phyloP scores from a whole-genome alignment of 2,888 invertebrate species.

The Schizaphis graminum region DNA sequence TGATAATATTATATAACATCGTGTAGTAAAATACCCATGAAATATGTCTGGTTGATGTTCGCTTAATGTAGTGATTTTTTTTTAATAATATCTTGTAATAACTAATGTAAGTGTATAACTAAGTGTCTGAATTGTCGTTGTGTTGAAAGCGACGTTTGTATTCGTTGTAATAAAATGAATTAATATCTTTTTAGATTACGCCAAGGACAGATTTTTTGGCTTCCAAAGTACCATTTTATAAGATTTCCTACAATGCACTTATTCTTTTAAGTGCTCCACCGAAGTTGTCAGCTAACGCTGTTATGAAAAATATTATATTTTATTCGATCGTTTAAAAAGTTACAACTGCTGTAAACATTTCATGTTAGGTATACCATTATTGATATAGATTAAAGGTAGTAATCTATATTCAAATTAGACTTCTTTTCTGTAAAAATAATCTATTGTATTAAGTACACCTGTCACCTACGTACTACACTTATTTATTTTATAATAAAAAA shows the following conservation, averaged over 20 bases:
- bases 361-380: neutral
- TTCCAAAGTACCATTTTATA: neutral
- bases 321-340: neutral
- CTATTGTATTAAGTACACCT: neutral
- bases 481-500: neutral
- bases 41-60: neutral
- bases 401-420: neutral
- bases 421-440: neutral
- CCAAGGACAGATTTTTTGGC: constrained; percentile 40
- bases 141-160: neutral
- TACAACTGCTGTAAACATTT: neutral
- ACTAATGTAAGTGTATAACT: neutral
- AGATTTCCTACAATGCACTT: constrained; percentile 7
- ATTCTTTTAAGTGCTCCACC: constrained; percentile 4
- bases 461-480: neutral
- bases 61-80: constrained; percentile 23
- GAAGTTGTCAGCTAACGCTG: neutral
- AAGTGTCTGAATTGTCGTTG: neutral
- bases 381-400: neutral
- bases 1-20: neutral
- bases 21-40: neutral
- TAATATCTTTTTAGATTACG: constrained; percentile 26
- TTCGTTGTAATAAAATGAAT: constrained; percentile 37
- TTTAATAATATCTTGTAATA: constrained; percentile 31
- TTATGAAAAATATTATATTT: constrained; percentile 1